These are phyloP conservation scores for Galago senegalensis DNA, from an alignment of 2,797 vertebrate species.

Conservation along the genomic window DNA sequence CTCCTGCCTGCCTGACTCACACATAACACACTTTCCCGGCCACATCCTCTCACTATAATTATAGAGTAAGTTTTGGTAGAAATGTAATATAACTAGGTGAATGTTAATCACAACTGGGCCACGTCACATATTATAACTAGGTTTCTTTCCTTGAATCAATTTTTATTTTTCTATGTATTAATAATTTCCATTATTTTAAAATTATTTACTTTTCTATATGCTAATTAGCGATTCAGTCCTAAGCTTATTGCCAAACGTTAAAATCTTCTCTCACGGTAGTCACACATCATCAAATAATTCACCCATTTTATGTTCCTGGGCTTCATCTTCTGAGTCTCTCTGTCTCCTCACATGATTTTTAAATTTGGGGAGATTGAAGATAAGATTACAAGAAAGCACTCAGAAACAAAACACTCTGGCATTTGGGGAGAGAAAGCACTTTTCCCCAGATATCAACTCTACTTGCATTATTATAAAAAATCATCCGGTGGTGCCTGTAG, in stretches of 20 bases:
- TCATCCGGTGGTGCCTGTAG: too few species aligned
- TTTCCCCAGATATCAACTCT: background rate
- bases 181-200: conserved; percentile 39
- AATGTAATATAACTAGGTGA: background rate
- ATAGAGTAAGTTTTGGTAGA: background rate
- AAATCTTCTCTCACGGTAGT: background rate
- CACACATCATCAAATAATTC: background rate
- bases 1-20: background rate
- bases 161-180: conserved; percentile 47
- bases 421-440: conserved; percentile 2
- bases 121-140: background rate
- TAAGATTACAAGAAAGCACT: background rate
- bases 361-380: background rate
- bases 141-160: conserved; percentile 36
- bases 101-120: background rate
- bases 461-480: background rate
- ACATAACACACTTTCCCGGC: background rate
- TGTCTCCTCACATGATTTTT: conserved; percentile 44
- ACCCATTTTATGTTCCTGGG: conserved; percentile 8
- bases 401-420: background rate
- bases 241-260: background rate
- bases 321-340: background rate
- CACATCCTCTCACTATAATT: background rate
- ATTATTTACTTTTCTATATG: background rate
- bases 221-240: background rate